Conservation (phyloP, 2,888 invertebrate species). For the Drosophila mayaguana region DNA sequence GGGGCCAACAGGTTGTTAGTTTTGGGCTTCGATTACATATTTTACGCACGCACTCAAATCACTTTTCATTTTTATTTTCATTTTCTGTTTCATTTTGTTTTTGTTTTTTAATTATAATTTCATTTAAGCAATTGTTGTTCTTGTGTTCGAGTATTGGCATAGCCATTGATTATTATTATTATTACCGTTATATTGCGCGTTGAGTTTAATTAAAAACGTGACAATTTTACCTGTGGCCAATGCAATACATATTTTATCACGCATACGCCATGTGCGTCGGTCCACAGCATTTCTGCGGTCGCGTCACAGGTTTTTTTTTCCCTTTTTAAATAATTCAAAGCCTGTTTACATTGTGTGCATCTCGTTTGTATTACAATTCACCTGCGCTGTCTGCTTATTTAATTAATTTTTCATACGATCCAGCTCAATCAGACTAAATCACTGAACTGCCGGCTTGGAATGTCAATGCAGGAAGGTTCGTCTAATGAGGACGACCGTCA, state of each 20-base stretch:
- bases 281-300: constrained; percentile 33
- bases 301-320: background rate
- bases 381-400: constrained; percentile 62
- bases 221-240: constrained; percentile 75
- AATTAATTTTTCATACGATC: constrained; percentile 70
- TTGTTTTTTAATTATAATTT: constrained; percentile 57
- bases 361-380: constrained; percentile 66
- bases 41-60: constrained; percentile 62
- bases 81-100: background rate
- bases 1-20: constrained; percentile 59
- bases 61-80: constrained; percentile 55
- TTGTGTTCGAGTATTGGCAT: constrained; percentile 30
- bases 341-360: constrained; percentile 61
- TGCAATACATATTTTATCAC: constrained; percentile 64
- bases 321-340: constrained; percentile 64
- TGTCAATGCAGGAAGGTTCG: background rate
- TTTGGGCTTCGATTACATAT: constrained; percentile 45
- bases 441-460: background rate
- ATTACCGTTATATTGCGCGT: constrained; percentile 28
- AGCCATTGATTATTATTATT: constrained; percentile 62
- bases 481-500: background rate
- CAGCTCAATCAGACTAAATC: constrained; percentile 14
- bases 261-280: constrained; percentile 58
- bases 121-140: constrained; percentile 38
- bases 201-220: constrained; percentile 78